phyloP scores from a whole-genome alignment of 2,797 vertebrate species.

The Tympanoctomys barrerae region DNA sequence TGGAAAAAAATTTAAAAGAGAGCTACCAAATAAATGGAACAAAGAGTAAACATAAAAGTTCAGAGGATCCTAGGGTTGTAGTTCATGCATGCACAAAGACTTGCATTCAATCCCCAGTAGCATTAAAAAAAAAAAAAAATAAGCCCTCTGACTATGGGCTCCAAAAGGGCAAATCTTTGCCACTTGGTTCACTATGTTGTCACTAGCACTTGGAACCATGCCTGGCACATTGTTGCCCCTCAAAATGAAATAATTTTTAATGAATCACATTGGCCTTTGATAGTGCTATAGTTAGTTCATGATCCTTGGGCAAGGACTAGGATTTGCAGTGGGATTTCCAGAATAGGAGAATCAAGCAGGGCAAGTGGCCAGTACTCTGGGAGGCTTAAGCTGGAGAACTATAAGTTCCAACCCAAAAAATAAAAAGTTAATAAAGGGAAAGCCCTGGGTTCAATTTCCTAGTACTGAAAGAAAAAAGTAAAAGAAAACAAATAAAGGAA shows the following conservation, averaged over 20 bases:
- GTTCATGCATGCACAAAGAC: background rate
- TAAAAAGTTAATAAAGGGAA: background rate
- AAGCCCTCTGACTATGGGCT: background rate
- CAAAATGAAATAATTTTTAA: background rate
- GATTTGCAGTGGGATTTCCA: background rate
- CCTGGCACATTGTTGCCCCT: background rate
- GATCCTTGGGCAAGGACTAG: background rate
- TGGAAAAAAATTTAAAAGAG: background rate
- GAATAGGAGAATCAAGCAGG: background rate
- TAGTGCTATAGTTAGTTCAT: background rate
- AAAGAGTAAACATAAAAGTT: background rate
- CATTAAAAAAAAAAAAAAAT: background rate
- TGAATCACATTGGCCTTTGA: background rate
- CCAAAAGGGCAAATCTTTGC: background rate
- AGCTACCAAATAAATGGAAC: background rate
- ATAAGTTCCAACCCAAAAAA: background rate
- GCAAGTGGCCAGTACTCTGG: background rate
- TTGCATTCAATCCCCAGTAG: background rate
- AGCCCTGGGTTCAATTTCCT: background rate
- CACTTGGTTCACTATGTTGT: background rate
- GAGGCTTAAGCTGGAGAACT: background rate
- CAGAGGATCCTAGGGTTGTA: too few species aligned
- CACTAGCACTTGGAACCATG: background rate
- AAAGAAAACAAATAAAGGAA: background rate
- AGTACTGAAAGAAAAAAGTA: background rate